A percentile compares a stretch with the other conserved stretches of the same genome.
phyloP scores from a whole-genome alignment of 2,113 vertebrate species.

The Agelaius tricolor region DNA sequence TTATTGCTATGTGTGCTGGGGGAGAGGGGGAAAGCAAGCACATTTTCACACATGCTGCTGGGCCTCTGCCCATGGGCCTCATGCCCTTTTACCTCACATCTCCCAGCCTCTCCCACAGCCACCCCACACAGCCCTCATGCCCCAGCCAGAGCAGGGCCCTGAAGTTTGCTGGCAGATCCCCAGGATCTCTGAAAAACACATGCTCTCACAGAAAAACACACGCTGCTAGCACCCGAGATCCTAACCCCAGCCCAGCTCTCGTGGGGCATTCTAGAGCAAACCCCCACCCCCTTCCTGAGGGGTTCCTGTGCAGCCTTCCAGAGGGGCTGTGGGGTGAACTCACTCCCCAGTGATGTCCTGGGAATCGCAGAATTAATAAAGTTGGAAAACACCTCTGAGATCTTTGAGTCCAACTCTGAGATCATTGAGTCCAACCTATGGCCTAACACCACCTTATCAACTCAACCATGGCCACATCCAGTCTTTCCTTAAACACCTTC shows the following conservation, averaged over 20 bases:
- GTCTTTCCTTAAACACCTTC: neutral
- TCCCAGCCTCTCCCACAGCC: neutral
- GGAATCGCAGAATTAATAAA: neutral
- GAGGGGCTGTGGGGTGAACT: neutral
- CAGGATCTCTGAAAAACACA: fast-evolving
- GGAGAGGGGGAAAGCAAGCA: fast-evolving
- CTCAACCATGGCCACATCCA: neutral
- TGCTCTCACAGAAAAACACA: neutral
- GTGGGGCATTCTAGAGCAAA: fast-evolving
- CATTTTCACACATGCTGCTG: fast-evolving
- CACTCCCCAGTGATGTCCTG: fast-evolving
- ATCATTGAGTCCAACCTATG: neutral
- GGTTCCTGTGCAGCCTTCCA: fast-evolving
- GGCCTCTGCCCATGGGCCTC: fast-evolving
- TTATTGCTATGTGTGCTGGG: fast-evolving
- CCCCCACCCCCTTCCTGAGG: neutral
- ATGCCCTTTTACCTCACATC: neutral
- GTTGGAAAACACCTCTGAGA: neutral
- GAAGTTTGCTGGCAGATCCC: neutral
- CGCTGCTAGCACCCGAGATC: fast-evolving
- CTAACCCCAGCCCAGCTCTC: neutral
- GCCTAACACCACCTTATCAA: neutral
- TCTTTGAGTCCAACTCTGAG: neutral
- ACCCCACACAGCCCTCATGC: fast-evolving
- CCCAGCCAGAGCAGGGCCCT: fast-evolving